Evolutionary conservation across 2,888 invertebrate species (phyloP).

Genomic region (Nomada hirtipes): DNA sequence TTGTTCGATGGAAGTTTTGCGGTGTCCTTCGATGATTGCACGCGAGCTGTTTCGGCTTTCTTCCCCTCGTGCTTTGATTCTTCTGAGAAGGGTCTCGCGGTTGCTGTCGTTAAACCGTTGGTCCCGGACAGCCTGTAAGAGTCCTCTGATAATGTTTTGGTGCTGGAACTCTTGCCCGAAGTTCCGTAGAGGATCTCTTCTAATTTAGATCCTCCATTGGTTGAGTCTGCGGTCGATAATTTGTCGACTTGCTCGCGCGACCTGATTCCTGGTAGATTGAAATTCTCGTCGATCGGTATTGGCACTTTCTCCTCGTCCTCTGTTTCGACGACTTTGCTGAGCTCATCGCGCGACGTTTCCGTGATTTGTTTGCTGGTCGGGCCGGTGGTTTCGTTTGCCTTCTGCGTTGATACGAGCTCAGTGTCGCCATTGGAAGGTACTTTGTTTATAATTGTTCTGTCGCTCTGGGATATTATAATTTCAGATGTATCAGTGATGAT

Average conservation of each 20-base stretch:
- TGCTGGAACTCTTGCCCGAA: slow-evolving; percentile 61
- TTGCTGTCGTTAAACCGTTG: slow-evolving; percentile 49
- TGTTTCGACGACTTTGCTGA: slow-evolving; percentile 6
- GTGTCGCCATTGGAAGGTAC: slow-evolving; percentile 10
- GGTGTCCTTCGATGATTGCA: background rate
- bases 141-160: slow-evolving; percentile 52
- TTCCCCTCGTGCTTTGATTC: slow-evolving; percentile 45
- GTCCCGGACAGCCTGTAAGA: slow-evolving; percentile 41
- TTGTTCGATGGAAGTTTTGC: background rate
- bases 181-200: slow-evolving; percentile 45
- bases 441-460: slow-evolving; percentile 23
- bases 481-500: slow-evolving; percentile 5
- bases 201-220: slow-evolving; percentile 30
- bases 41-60: background rate
- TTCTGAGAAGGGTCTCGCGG: slow-evolving; percentile 42
- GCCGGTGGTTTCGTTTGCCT: background rate
- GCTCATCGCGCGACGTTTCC: background rate
- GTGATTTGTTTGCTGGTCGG: background rate
- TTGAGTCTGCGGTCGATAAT: slow-evolving; percentile 37
- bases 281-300: slow-evolving; percentile 12
- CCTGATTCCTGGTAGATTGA: slow-evolving; percentile 9
- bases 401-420: background rate
- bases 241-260: slow-evolving; percentile 47
- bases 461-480: slow-evolving; percentile 1
- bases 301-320: slow-evolving; percentile 39